Percentiles rank a stretch among this genome's conserved stretches.
Evolutionary conservation across 1,140 invertebrate genomes (phyloP).

Genomic region (Drosophila mayri): DNA sequence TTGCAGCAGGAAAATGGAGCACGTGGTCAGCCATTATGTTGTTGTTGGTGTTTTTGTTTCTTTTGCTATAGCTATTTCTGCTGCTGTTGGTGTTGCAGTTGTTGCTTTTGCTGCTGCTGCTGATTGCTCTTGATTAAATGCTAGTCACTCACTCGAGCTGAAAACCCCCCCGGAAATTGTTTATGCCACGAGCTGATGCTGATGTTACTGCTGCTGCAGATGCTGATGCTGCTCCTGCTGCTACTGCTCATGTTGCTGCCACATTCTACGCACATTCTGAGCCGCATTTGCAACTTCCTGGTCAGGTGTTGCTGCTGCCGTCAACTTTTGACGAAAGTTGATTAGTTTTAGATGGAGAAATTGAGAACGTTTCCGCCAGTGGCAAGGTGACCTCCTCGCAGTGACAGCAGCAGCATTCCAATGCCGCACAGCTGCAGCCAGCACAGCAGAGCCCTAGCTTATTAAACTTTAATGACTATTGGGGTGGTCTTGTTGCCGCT

Average conservation of each 20-base stretch:
- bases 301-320: constrained; percentile 42
- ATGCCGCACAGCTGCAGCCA: constrained; percentile 22
- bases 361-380: constrained; percentile 40
- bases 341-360: constrained; percentile 39
- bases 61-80: no score
- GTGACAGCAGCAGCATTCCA: constrained; percentile 54
- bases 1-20: constrained; percentile 56
- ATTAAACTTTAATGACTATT: constrained; percentile 72
- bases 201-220: constrained; percentile 20
- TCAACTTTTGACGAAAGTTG: constrained; percentile 55
- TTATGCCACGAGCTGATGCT: constrained; percentile 70
- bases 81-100: constrained; percentile 47
- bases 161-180: constrained; percentile 75
- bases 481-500: constrained; percentile 69
- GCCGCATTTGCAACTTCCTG: constrained; percentile 48
- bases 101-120: constrained; percentile 47
- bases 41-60: constrained; percentile 19
- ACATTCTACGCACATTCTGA: constrained; percentile 57
- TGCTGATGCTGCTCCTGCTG: neutral
- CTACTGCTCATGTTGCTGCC: constrained; percentile 8
- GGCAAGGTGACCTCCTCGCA: constrained; percentile 28
- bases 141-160: constrained; percentile 76
- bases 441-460: constrained; percentile 57
- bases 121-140: constrained; percentile 80
- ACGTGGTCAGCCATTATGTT: constrained; percentile 59